Evolutionary conservation across 1,140 invertebrate species (phyloP).

Genomic region (Phocides pigmalion): DNA sequence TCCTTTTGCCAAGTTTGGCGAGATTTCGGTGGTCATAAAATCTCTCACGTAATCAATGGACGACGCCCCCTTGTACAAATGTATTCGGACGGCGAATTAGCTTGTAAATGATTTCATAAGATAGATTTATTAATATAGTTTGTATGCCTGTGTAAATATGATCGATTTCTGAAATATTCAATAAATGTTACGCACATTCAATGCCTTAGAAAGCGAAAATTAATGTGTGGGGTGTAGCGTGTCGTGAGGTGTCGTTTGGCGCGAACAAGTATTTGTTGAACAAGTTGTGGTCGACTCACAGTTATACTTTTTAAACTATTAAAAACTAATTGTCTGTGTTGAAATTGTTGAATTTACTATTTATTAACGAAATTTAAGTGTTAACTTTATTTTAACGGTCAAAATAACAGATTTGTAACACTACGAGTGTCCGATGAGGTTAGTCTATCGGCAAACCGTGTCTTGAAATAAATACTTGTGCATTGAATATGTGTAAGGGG

Average conservation of each 20-base stretch:
- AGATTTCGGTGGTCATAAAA: not conserved
- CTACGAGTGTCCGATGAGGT: no score
- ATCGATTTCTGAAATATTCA: conserved; percentile 46
- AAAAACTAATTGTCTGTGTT: no score
- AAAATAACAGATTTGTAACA: no score
- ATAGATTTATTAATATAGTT: conserved; percentile 33
- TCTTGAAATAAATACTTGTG: no score
- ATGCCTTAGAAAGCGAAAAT: conserved; percentile 47
- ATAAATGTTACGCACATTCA: conserved; percentile 52
- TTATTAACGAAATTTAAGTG: no score
- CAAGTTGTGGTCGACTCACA: not conserved
- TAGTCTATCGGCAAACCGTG: no score
- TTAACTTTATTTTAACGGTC: no score
- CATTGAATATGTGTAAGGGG: conserved; percentile 4
- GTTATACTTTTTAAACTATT: no score
- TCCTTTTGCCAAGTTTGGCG: no score
- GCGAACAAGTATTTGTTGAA: not conserved
- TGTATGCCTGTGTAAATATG: conserved; percentile 52
- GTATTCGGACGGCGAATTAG: not conserved
- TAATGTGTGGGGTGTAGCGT: not conserved
- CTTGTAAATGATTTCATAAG: not conserved
- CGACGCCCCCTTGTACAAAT: no score
- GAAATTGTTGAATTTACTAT: no score
- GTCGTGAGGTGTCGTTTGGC: not conserved
- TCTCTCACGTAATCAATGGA: no score